Evolutionary conservation across 1,140 invertebrate genomes (phyloP), one percentile per base, ranked within the genome.

Genomic region (Drosophila biarmipes): DNA sequence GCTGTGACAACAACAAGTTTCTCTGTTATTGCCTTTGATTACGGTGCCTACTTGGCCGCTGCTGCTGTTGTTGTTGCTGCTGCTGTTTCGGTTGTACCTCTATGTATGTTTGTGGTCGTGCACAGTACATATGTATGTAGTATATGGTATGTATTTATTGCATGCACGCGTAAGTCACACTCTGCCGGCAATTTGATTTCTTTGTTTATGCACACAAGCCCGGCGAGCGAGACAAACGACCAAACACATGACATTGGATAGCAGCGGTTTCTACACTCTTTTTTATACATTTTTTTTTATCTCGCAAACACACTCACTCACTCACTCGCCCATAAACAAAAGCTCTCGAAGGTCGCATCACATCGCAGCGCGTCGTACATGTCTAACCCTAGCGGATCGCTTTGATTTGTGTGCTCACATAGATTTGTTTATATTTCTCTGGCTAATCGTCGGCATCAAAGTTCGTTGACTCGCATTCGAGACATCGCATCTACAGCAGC

Each of bases 1-100:
- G 73, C 73, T 77, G 73, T 76, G 73, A 76, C 72, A 76, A 76
- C 73, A 76, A 76, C 73, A 76, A 76, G 73, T 76, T 76, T 76
- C 48, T 67, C 73, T 76, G 61, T 71, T 76, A 76, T 76, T 52
- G 73, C 73, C 73, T 67, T 76, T 77, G 73, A 77, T 76, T 77
- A 68, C 73, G 73, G 72, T 76, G 73, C 73, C 72, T 75, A 75
- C 72, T 75, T 66, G 49, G 55, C 38, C 64, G 40, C 37, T 68
- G 49, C 46, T 48, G 46, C 29, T 43, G 46, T 37, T 54, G 56
- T 46, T 68, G 49, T 54, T 48, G 46, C 29, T 43, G 46, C 31
- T 54, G 56, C 29, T 11, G 42, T 51, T 67, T 64, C 10, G 59
- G 59, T 74, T 55, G 54, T 76, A 76, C 63, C 48, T 54, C 48